Evolutionary conservation across 2,113 vertebrate genomes (phyloP), one percentile per base, ranked within the genome.

Genomic region (Peromyscus californicus): DNA sequence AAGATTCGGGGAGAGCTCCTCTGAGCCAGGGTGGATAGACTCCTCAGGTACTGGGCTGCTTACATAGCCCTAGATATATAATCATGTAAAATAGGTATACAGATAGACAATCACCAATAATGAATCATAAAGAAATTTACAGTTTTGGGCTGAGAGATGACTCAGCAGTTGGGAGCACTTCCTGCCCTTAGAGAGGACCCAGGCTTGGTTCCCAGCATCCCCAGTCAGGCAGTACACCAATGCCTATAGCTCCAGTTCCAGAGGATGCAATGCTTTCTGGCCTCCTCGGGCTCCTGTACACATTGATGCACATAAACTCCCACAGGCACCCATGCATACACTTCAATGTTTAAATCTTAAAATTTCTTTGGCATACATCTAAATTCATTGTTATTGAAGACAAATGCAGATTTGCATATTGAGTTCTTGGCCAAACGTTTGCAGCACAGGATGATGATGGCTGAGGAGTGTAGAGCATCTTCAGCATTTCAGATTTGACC

Each of bases 1-100:
- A 26, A 70, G 67, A 33, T 65, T 42, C 54, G n/a, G 63, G 57
- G 69, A 76, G 39, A 24, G 75, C 39, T 17, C 84, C 76, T 82
- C 42, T 59, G 22, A 72, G 76, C 45, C 72, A 61, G 54, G 51
- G 39, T 33, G 0, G 0, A 59, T 36, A 54, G 63, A 75, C 39
- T 45, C 7, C 26, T 9, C 4, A 4, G n/a, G 16, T 26, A 19
- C 57, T 11, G 0, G 1, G 24, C 82, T 84, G 9, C 5, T 3
- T 10, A 86, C 16, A 7, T 1, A 8, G 16, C 42, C 36, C 61
- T 33, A 67, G 61, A 33, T 12, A 19, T 3, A 21, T 65, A 31
- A 59, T 16, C 42, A 19, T 45, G 59, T 85, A 31, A 65, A 42
- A 45, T 31, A 31, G 24, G 39, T 19, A 65, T 31, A 85, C 7